Conservation (phyloP, 2,113 vertebrate genomes). For the Bombycilla garrulus region DNA sequence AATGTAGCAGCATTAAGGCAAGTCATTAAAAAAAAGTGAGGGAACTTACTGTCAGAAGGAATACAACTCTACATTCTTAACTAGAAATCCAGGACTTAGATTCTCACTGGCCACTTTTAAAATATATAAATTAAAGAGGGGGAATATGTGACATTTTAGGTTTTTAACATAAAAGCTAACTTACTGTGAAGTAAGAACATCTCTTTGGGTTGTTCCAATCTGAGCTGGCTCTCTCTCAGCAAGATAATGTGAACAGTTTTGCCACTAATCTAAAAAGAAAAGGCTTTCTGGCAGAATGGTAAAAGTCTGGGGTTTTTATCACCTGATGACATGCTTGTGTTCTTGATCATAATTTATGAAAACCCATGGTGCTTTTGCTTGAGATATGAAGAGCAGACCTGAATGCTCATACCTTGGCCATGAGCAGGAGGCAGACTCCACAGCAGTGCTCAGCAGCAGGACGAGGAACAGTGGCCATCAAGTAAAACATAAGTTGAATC, state of each 20-base stretch:
- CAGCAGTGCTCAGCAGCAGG: neutral
- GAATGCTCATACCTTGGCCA: neutral
- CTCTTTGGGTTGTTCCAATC: neutral
- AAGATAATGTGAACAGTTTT: neutral
- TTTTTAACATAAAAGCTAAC: neutral
- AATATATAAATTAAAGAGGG: neutral
- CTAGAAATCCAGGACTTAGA: neutral
- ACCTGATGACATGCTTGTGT: neutral
- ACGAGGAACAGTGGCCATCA: neutral
- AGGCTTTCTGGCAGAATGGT: neutral
- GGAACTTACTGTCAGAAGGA: neutral
- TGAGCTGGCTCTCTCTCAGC: neutral
- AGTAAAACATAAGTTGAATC: neutral
- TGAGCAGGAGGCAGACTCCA: neutral
- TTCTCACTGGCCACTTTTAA: neutral
- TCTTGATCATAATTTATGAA: neutral
- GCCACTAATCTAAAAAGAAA: neutral
- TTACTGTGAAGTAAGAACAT: neutral
- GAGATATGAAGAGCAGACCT: neutral
- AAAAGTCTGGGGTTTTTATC: neutral
- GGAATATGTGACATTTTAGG: neutral
- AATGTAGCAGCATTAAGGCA: neutral
- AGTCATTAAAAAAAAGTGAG: neutral
- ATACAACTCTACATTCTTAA: neutral
- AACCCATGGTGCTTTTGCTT: neutral